phyloP scores from a whole-genome alignment of 2,888 invertebrate species.

The Myopa tessellatipennis region DNA sequence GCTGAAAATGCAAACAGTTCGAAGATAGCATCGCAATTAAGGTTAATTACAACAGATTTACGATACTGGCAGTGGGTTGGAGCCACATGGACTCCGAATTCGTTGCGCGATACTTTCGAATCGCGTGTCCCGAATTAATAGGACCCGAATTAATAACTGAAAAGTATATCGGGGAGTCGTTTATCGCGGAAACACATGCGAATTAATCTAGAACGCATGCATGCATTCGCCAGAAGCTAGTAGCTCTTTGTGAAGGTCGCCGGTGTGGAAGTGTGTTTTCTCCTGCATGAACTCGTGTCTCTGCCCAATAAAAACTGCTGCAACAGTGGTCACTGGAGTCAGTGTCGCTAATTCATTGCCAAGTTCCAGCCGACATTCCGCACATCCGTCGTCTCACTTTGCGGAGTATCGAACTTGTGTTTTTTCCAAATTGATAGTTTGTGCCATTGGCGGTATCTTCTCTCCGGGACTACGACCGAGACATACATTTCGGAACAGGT shows the following conservation, averaged over 20 bases:
- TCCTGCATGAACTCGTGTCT: background rate
- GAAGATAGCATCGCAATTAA: slow-evolving; percentile 13
- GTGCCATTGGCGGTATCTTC: too few relatives aligned
- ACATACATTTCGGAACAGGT: too few relatives aligned
- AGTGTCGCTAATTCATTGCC: background rate
- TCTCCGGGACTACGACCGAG: too few relatives aligned
- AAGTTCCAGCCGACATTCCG: too few relatives aligned
- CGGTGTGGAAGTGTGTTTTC: background rate
- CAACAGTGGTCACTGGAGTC: too few relatives aligned
- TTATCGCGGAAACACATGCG: background rate
- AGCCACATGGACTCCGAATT: background rate
- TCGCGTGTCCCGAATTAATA: slow-evolving; percentile 22
- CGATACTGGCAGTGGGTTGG: background rate
- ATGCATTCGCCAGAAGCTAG: slow-evolving; percentile 13
- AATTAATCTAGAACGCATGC: slow-evolving; percentile 9
- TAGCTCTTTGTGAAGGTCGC: background rate
- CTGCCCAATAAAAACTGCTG: background rate
- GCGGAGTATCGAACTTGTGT: too few relatives aligned
- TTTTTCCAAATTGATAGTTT: too few relatives aligned
- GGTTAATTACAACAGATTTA: slow-evolving; percentile 14
- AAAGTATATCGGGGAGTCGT: background rate
- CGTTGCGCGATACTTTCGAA: background rate
- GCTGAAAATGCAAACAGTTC: background rate
- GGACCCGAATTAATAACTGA: background rate
- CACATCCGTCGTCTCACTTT: too few relatives aligned